A percentile compares a stretch with the other conserved stretches of the same genome.
These are phyloP conservation scores for Nomada fabriciana DNA, from an alignment of 2,888 invertebrate species.

Conservation along the genomic window DNA sequence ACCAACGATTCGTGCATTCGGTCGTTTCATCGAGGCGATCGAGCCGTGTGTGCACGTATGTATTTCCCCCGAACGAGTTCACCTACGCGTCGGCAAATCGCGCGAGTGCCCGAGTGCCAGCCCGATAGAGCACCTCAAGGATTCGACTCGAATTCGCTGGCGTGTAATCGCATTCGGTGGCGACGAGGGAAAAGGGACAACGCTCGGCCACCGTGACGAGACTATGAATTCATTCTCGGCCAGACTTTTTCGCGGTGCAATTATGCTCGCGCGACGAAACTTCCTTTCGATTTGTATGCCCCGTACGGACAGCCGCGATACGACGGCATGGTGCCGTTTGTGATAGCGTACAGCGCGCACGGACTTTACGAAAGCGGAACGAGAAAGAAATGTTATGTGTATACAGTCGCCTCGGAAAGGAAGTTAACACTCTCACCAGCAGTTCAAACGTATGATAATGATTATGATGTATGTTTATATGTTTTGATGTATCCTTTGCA, in stretches of 20 bases:
- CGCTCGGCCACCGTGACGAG: conserved; percentile 17
- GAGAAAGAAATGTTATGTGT: background rate
- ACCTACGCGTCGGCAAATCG: conserved; percentile 67
- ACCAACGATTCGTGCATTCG: conserved; percentile 34
- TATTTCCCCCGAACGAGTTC: conserved; percentile 69
- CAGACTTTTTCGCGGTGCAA: conserved; percentile 16
- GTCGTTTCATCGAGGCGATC: conserved; percentile 59
- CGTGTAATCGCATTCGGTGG: conserved; percentile 34
- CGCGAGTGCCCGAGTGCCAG: background rate
- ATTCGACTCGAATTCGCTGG: conserved; percentile 42
- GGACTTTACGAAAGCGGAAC: conserved; percentile 2
- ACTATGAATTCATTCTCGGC: conserved; percentile 21
- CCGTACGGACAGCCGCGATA: background rate
- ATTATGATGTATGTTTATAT: too few relatives aligned
- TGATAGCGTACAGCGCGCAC: conserved; percentile 11
- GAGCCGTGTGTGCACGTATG: conserved; percentile 59
- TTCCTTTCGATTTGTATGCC: conserved; percentile 35
- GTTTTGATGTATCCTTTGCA: too few relatives aligned
- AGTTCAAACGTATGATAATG: background rate
- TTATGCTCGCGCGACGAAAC: conserved; percentile 19
- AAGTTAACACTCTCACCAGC: too few relatives aligned
- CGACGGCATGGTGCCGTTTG: conserved; percentile 1
- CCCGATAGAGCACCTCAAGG: conserved; percentile 39
- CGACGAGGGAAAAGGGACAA: conserved; percentile 6
- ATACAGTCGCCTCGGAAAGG: too few relatives aligned